A percentile compares a stretch with the other conserved stretches of the same genome.
Conservation (phyloP, 2,113 vertebrate genomes). For the Antechinus flavipes region DNA sequence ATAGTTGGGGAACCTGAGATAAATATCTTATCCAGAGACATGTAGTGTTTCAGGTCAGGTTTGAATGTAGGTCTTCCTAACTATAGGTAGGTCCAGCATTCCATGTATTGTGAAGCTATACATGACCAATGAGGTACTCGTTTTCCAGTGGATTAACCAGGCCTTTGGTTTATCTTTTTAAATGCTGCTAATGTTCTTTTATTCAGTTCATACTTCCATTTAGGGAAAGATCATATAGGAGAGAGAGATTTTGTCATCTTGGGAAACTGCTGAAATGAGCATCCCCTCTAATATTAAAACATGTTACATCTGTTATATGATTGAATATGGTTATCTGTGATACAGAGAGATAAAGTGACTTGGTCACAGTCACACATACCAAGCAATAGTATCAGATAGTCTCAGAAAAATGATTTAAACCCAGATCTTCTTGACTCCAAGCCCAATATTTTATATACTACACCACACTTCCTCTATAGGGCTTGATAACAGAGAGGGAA, state of each 20-base stretch:
- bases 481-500: background rate
- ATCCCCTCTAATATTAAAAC: background rate
- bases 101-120: background rate
- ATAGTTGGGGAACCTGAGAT: background rate
- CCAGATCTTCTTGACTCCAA: background rate
- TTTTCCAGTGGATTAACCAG: background rate
- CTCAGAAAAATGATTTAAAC: background rate
- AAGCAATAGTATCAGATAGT: background rate
- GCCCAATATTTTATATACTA: background rate
- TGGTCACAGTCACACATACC: background rate
- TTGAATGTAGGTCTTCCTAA: background rate
- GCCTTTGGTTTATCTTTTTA: background rate
- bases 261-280: background rate
- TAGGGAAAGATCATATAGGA: background rate
- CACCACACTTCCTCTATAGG: background rate
- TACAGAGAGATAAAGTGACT: background rate
- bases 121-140: background rate
- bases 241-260: background rate
- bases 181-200: background rate
- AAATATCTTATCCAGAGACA: background rate
- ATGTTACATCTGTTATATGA: background rate
- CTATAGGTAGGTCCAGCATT: background rate
- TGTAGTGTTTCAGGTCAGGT: background rate
- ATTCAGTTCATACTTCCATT: background rate
- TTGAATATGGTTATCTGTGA: background rate